Evolutionary conservation across 2,888 invertebrate species (phyloP).

Genomic region (Prostheceraeus crozeri): DNA sequence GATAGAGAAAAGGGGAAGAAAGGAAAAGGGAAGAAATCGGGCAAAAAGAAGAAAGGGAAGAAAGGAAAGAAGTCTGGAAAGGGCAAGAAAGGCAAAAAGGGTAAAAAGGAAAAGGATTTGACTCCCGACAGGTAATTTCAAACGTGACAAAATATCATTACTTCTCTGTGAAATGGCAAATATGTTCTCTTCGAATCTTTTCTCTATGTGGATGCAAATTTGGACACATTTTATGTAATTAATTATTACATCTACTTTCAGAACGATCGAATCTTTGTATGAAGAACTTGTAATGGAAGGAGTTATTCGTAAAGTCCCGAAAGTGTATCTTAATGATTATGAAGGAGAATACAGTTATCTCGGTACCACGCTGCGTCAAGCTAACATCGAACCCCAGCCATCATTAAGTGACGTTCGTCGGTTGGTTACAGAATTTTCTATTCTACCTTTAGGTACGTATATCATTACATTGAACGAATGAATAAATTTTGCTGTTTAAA

Average conservation of each 20-base stretch:
- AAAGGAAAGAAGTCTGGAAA: conserved; percentile 63
- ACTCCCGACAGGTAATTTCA: conserved; percentile 64
- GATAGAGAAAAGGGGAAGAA: conserved; percentile 54
- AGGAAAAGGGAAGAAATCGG: conserved; percentile 60
- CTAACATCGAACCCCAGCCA: conserved; percentile 62
- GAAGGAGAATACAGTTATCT: conserved; percentile 67
- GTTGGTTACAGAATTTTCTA: conserved; percentile 75
- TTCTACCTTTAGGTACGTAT: conserved; percentile 75
- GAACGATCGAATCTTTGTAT: conserved; percentile 75
- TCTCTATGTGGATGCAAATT: no score
- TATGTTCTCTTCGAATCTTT: no score
- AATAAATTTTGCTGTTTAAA: no score
- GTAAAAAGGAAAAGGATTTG: conserved; percentile 82
- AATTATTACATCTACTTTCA: no score
- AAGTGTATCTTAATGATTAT: conserved; percentile 65
- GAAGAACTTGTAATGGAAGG: conserved; percentile 84
- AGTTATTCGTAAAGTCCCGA: conserved; percentile 67
- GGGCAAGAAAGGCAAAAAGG: conserved; percentile 69
- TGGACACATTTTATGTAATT: no score
- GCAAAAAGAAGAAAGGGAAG: conserved; percentile 62
- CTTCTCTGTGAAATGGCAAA: neutral
- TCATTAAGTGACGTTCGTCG: conserved; percentile 74
- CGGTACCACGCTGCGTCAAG: conserved; percentile 56
- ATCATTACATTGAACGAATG: conserved; percentile 10
- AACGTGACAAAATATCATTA: neutral